Evolutionary conservation across 2,797 vertebrate species (phyloP), one percentile per base, ranked within the genome.

Genomic region (Adelosebastes latens): DNA sequence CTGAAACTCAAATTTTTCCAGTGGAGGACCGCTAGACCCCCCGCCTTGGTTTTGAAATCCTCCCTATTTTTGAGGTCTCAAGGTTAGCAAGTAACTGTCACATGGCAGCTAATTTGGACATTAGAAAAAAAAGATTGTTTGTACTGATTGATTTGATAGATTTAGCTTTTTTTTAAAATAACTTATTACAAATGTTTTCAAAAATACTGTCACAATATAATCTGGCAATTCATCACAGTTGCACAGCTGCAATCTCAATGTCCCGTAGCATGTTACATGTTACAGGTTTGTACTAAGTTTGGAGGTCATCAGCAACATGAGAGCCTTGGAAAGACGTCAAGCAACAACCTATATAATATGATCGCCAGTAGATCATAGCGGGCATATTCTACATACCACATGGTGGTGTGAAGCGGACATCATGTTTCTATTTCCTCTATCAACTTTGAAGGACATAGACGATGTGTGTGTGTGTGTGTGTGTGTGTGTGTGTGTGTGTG

Each of bases 351-450:
- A 42, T 18, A 60, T 70, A 85, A 86, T 73, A 61, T 63, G 70
- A 85, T 85, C 69, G 31, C 8, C 13, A 53, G 82, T 14, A 59
- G 64, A 80, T 81, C 75, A 77, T 81, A 78, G 77, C 77, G 67
- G 55, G 49, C 72, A 66, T 65, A 61, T 72, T 86, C 63, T 14
- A 92, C 79, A 91, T 92, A 87, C 85, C 62, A 82, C 71, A 79
- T 34, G 59, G 32, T 27, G 20, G 80, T 80, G 81, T 70, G 69
- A 86, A 67, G 68, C 13, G 55, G 61, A 84, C 63, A 60, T 72
- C 80, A 86, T 76, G 84, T 85, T 87, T 84, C 80, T 83, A 80
- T 80, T 61, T 36, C 39, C 62, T 72, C 39, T 80, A 32, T 68
- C 78, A 59, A 82, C 87, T 83, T 25, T 87, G 75, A 90, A 83